Percentiles rank a stretch among this genome's conserved stretches.
phyloP scores from a whole-genome alignment of 30 jellyfish, hydroid and myxozoan species.

The Sanderia malayensis region DNA sequence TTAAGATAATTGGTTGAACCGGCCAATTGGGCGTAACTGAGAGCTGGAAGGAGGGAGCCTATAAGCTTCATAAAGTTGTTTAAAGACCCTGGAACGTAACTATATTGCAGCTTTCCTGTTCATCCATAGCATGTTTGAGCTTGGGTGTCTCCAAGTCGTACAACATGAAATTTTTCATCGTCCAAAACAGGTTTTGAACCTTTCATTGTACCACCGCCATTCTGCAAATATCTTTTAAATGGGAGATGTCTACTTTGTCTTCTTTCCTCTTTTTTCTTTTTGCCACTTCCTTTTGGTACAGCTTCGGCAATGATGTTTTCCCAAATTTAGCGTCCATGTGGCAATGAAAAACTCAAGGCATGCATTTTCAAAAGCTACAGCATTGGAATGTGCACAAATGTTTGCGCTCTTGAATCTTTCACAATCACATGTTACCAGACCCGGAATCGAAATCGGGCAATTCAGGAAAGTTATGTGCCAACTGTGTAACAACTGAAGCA shows the following conservation, averaged over 20 bases:
- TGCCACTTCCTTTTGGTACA: neutral
- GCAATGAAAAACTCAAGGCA: slow-evolving; percentile 3
- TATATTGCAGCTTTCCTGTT: no score
- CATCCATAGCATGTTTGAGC: slow-evolving; percentile 1
- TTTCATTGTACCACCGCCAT: neutral
- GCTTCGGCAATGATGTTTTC: neutral
- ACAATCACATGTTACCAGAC: neutral
- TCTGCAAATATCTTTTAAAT: neutral
- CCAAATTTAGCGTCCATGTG: neutral
- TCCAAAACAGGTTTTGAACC: neutral
- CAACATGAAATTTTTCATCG: neutral
- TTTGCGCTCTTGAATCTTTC: neutral
- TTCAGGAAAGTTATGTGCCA: neutral
- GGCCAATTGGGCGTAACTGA: no score
- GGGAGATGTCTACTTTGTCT: slow-evolving; percentile 1
- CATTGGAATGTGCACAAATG: neutral
- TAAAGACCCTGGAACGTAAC: no score
- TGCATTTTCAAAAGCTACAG: neutral
- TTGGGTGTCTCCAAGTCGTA: neutral
- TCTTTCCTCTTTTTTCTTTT: neutral
- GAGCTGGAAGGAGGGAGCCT: no score
- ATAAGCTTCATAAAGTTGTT: no score
- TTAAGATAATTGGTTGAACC: no score
- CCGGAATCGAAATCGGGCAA: neutral
- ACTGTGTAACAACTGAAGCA: neutral